A percentile compares a stretch with the other conserved stretches of the same genome.
Conservation (phyloP, 2,113 vertebrate genomes). For the Chrysemys picta region DNA sequence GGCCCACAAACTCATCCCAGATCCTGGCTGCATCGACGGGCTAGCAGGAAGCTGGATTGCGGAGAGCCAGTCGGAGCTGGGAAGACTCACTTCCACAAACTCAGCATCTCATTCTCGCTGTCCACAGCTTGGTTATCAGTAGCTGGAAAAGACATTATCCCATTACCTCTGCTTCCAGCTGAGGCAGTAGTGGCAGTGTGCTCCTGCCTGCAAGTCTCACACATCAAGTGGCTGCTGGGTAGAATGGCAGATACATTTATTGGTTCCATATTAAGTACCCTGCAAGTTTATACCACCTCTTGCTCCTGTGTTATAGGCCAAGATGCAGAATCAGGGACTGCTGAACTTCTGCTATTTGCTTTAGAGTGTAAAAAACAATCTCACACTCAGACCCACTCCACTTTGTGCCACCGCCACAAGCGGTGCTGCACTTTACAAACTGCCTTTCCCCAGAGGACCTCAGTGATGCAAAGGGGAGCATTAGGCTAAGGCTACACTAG, state of each 20-base stretch:
- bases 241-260: background rate
- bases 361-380: background rate
- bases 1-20: background rate
- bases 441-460: background rate
- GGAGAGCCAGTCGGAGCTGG: background rate
- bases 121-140: background rate
- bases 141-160: background rate
- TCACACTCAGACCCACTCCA: background rate
- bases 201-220: rapidly evolving
- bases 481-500: no score
- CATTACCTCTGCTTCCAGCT: rapidly evolving
- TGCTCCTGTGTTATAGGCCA: background rate
- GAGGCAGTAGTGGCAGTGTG: background rate
- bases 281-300: background rate
- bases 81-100: background rate
- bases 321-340: background rate
- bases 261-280: background rate
- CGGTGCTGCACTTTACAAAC: background rate
- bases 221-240: background rate
- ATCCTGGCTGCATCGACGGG: background rate
- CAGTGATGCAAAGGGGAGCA: background rate
- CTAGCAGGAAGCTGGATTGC: background rate
- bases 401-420: background rate
- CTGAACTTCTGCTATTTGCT: background rate
- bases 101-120: background rate